Evolutionary conservation across 2,113 vertebrate species (phyloP), one percentile per base, ranked within the genome.

Genomic region (Tragelaphus buxtoni): DNA sequence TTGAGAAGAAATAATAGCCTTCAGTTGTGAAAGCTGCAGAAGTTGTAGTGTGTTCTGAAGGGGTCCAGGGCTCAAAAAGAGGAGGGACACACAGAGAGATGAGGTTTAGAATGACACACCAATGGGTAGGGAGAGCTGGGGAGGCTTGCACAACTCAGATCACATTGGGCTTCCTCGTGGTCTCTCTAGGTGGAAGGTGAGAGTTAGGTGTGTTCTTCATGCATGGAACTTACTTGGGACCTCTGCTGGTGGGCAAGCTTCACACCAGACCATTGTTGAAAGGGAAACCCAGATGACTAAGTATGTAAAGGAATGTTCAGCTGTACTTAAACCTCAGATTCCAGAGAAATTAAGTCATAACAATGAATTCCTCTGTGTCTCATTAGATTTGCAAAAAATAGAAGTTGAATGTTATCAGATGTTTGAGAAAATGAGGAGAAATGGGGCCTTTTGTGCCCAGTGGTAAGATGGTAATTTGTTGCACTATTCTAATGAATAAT

Each of bases 371-470:
- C 4, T 72, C 26, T 95, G 30, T 28, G 61, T 91, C 11, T 8
- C 20, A 51, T 35, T 84, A 85, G 51, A 51, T 8, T 61, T 88
- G 18, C 20, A 74, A 95, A 92, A 91, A 39, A 61, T 63, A 39
- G 32, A 88, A 39, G 7, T 42, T 74, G 6, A 8, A 65, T 88
- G 16, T 74, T 76, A 81, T 84, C 13, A 85, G n/a, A 17, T 85
- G 22, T 76, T 89, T 72, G 32, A 91, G 39, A 74, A 85, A 65
- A 84, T 81, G 53, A 35, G 6, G 58, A 82, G 47, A 86, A 85
- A 51, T n/a, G 10, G 51, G 39, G 17, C 0, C 20, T 42, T n/a
- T 35, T n/a, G 45, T 65, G 26, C 11, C 4, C 58, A 20, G 8
- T 58, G 26, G 51, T 14, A 79, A 84, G 28, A 58, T 35, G 35